Conservation (phyloP, 2,113 vertebrate genomes). For the Scomber scombrus region DNA sequence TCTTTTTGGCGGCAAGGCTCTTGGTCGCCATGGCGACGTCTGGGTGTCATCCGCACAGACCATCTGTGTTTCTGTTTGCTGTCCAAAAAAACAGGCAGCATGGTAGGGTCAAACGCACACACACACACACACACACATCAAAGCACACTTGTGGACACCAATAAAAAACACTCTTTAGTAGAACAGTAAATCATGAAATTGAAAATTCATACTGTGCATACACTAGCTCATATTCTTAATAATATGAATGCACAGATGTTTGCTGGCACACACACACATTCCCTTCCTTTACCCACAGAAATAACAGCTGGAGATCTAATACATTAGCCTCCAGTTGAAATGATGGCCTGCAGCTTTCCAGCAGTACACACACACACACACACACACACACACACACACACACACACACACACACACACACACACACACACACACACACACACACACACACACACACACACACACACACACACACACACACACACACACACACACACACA, state of each 20-base stretch:
- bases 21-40: slow-evolving; percentile 70
- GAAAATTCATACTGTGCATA: no score
- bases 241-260: no score
- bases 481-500: not conserved
- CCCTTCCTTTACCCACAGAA: not conserved
- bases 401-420: not conserved
- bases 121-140: not conserved
- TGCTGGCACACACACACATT: not conserved
- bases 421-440: no score
- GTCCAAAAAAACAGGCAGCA: slow-evolving; percentile 64
- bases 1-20: slow-evolving; percentile 48
- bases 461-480: not conserved
- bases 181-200: no score
- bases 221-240: no score
- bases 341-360: not conserved
- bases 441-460: not conserved
- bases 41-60: slow-evolving; percentile 64
- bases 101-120: slow-evolving; percentile 25
- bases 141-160: not conserved
- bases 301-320: not conserved
- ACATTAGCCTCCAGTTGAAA: not conserved
- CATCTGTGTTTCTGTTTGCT: slow-evolving; percentile 78
- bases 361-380: not conserved
- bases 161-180: no score
- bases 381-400: not conserved